phyloP scores from a whole-genome alignment of 2,113 vertebrate species.

The Castor canadensis region DNA sequence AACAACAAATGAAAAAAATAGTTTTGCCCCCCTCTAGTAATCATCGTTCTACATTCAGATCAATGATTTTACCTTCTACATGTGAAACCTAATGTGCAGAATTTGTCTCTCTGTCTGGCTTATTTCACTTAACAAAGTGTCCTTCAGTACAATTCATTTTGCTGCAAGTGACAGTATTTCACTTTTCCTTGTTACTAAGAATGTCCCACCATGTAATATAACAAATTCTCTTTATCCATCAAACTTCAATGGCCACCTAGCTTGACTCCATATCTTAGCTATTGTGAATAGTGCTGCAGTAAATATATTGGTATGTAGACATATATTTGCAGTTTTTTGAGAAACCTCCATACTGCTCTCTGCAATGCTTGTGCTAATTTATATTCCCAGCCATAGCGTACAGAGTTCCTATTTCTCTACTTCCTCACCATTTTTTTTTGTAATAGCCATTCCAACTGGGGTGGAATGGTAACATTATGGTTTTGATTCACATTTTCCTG shows the following conservation, averaged over 20 bases:
- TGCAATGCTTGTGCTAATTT: neutral
- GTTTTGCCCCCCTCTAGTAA: neutral
- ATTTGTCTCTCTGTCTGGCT: neutral
- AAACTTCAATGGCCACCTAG: neutral
- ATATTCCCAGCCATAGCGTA: neutral
- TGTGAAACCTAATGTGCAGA: neutral
- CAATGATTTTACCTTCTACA: neutral
- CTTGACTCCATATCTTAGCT: neutral
- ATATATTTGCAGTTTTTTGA: neutral
- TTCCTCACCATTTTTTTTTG: neutral
- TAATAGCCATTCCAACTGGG: too few relatives aligned
- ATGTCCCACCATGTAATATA: too few relatives aligned
- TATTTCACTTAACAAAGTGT: neutral
- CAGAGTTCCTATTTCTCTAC: neutral
- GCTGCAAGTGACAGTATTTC: neutral
- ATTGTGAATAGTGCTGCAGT: neutral
- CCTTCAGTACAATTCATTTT: neutral
- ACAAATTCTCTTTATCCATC: neutral
- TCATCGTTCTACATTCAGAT: neutral
- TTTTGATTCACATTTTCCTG: neutral
- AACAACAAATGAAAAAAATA: neutral
- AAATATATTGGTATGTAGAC: neutral
- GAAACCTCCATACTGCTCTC: neutral
- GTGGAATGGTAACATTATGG: neutral
- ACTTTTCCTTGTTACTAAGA: neutral